Evolutionary conservation across 2,888 invertebrate species (phyloP).

Genomic region (Melanophora roralis): DNA sequence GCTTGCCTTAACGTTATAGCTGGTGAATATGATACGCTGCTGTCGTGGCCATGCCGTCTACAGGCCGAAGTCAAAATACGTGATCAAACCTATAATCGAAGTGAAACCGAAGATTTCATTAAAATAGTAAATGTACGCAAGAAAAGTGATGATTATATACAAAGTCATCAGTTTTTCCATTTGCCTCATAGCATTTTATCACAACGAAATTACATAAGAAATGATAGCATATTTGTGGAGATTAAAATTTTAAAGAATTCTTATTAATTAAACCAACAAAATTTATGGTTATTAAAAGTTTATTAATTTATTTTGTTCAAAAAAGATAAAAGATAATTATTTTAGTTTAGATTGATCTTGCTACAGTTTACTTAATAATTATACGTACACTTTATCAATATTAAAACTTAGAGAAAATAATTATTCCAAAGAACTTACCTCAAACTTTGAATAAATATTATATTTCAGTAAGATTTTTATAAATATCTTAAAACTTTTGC

Average conservation of each 20-base stretch:
- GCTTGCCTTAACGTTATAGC: constrained; percentile 83
- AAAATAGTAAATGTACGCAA: constrained; percentile 81
- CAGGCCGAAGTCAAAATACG: constrained; percentile 82
- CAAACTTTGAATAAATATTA: too few species aligned
- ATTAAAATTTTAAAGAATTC: constrained; percentile 70
- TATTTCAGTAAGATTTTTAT: too few species aligned
- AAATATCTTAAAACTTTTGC: too few species aligned
- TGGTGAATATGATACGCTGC: constrained; percentile 84
- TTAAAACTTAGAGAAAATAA: too few species aligned
- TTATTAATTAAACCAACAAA: too few species aligned
- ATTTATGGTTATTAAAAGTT: too few species aligned
- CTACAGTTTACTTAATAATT: too few species aligned
- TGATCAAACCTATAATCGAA: constrained; percentile 80
- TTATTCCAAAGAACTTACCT: too few species aligned
- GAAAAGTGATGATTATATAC: constrained; percentile 76
- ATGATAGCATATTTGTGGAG: constrained; percentile 75
- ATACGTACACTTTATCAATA: too few species aligned
- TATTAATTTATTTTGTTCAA: too few species aligned
- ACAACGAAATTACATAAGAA: constrained; percentile 73
- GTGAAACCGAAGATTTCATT: constrained; percentile 80
- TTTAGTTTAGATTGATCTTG: too few species aligned
- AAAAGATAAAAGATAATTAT: too few species aligned
- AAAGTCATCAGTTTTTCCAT: constrained; percentile 75
- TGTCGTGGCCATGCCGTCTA: constrained; percentile 86
- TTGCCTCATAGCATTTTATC: constrained; percentile 75